Conservation (phyloP, 2,888 invertebrate species). For the Molorchus minor region DNA sequence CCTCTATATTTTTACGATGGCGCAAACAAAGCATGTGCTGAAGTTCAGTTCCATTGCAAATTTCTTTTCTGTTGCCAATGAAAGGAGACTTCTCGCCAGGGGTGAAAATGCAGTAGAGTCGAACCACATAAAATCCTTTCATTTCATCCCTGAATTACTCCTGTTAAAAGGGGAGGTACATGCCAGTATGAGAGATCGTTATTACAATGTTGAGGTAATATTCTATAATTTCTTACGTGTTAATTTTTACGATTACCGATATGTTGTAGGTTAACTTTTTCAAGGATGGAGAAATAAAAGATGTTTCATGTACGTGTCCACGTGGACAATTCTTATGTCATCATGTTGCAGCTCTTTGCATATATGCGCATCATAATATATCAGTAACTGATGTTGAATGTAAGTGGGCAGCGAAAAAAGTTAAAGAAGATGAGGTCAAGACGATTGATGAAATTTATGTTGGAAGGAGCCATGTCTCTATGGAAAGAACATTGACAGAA, state of each 20-base stretch:
- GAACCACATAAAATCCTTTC: too few relatives aligned
- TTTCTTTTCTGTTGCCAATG: neutral
- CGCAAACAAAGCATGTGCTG: neutral
- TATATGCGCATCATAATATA: constrained; percentile 12
- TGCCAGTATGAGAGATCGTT: neutral
- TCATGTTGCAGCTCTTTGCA: constrained; percentile 7
- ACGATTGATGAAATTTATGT: neutral
- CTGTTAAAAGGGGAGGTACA: too few relatives aligned
- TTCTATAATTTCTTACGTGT: neutral
- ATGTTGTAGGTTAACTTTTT: neutral
- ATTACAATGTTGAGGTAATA: constrained; percentile 1
- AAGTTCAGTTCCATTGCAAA: neutral
- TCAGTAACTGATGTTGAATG: constrained; percentile 13
- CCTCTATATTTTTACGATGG: neutral
- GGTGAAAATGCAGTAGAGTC: constrained; percentile 3
- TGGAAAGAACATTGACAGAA: too few relatives aligned
- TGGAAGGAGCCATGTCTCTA: too few relatives aligned
- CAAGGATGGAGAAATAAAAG: constrained; percentile 5
- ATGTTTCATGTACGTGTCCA: constrained; percentile 5
- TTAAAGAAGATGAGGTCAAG: too few relatives aligned
- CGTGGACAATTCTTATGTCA: constrained; percentile 11
- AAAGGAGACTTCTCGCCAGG: neutral
- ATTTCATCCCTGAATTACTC: too few relatives aligned
- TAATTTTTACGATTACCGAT: neutral
- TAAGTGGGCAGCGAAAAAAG: constrained; percentile 1